Evolutionary conservation across 2,113 vertebrate species (phyloP).

Genomic region (Arizona elegans): DNA sequence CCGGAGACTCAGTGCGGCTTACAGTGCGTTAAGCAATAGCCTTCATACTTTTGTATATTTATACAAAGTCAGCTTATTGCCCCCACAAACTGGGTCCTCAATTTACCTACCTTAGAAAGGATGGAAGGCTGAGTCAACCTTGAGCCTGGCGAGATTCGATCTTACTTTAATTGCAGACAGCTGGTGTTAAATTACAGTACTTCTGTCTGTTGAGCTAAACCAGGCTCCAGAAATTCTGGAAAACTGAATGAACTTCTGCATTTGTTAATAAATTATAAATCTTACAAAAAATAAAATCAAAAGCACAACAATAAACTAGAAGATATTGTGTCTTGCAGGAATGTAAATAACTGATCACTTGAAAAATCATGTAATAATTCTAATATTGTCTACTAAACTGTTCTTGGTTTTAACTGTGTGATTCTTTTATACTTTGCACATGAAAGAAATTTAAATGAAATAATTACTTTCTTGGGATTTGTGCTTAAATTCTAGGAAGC

Average conservation of each 20-base stretch:
- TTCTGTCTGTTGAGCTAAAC: too few species aligned
- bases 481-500: constrained; percentile 77
- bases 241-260: background rate
- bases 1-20: too few species aligned
- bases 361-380: background rate
- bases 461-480: constrained; percentile 36
- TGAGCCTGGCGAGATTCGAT: too few species aligned
- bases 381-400: background rate
- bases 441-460: constrained; percentile 17
- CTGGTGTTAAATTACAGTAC: too few species aligned
- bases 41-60: too few species aligned
- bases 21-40: too few species aligned
- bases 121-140: too few species aligned
- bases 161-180: too few species aligned
- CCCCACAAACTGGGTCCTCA: too few species aligned
- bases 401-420: background rate
- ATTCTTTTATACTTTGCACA: constrained; percentile 1
- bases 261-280: background rate
- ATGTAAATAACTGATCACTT: background rate
- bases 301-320: background rate
- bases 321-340: background rate
- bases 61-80: too few species aligned
- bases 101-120: too few species aligned
- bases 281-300: background rate
- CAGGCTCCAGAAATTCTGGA: too few species aligned